Evolutionary conservation across 2,888 invertebrate species (phyloP), one percentile per base, ranked within the genome.

Genomic region (Andrena minutula): DNA sequence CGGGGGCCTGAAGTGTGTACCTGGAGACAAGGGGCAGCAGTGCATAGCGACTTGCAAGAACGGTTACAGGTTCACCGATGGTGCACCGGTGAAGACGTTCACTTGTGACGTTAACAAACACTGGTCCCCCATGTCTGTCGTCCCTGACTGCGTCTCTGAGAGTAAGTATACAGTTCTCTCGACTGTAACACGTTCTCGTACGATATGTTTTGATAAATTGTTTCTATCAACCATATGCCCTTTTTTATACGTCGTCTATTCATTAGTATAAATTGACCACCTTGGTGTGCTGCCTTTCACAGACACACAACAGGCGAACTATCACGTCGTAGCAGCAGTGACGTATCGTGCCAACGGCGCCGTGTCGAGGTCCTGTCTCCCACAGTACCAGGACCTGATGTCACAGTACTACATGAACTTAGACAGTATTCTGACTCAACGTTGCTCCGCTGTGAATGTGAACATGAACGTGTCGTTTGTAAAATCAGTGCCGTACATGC

Each of bases 71-170:
- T 98, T 99, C 90, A 98, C 98, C 0, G 98, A 98, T 92, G 98
- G 98, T 47, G 97, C 98, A 91, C 96, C 97, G 2, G 96, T 97
- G 0, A 98, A 98, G 94, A 97, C 97, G 0, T 99, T 98, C 93
- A 95, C 96, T 1, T 99, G 98, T 91, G 97, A 97, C 92, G 95
- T 96, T 0, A 97, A 97, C 88, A 96, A 96, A 66, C 95, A 96
- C 79, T 99, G 99, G 99, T 95, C 96, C 10, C 99, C 99, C 1
- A 96, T 97, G 1, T 97, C 97, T 8, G 97, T 98, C 64, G 98
- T 99, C 28, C 99, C 99, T 0, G 98, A 99, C 91, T 99, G 99
- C 94, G 98, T 99, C 28, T 98, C 98, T 3, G 98, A 98, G 95
- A 97, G 97, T 97, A 93, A 93, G 95, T 94, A 16, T 71, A 32